Conservation (phyloP, 2,113 vertebrate genomes). For the Paralichthys olivaceus region DNA sequence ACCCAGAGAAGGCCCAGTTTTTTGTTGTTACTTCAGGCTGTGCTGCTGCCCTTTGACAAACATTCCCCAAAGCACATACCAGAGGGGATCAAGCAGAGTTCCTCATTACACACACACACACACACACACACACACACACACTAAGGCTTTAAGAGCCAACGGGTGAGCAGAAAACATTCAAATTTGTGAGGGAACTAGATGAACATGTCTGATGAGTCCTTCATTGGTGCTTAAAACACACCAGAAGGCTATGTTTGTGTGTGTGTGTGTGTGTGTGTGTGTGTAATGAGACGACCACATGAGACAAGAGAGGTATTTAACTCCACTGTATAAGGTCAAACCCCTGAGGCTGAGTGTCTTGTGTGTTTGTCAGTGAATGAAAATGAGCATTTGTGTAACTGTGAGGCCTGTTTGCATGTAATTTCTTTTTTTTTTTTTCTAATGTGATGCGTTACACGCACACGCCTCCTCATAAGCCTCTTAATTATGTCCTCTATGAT, state of each 20-base stretch:
- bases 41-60: slow-evolving; percentile 79
- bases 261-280: slow-evolving; percentile 34
- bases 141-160: slow-evolving; percentile 58
- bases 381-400: slow-evolving; percentile 70
- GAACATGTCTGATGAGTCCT: slow-evolving; percentile 78
- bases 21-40: slow-evolving; percentile 66
- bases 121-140: slow-evolving; percentile 48
- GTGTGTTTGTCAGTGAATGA: slow-evolving; percentile 71
- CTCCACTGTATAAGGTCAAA: slow-evolving; percentile 80
- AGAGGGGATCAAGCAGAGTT: slow-evolving; percentile 78
- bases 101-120: slow-evolving; percentile 66
- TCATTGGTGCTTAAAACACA: slow-evolving; percentile 72
- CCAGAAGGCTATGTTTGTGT: slow-evolving; percentile 50
- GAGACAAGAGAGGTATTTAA: slow-evolving; percentile 79
- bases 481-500: slow-evolving; percentile 87
- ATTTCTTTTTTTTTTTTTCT: slow-evolving; percentile 43
- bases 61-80: slow-evolving; percentile 76
- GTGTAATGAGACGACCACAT: slow-evolving; percentile 54
- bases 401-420: slow-evolving; percentile 63
- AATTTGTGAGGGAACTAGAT: slow-evolving; percentile 71
- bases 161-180: slow-evolving; percentile 69
- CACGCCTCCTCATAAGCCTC: slow-evolving; percentile 77
- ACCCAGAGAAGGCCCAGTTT: slow-evolving; percentile 47
- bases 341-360: slow-evolving; percentile 67
- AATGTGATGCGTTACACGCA: slow-evolving; percentile 60